Percentiles rank a stretch among this genome's conserved stretches.
These are phyloP conservation scores for Naja naja DNA, from an alignment of 2,113 vertebrate species.

Conservation along the genomic window DNA sequence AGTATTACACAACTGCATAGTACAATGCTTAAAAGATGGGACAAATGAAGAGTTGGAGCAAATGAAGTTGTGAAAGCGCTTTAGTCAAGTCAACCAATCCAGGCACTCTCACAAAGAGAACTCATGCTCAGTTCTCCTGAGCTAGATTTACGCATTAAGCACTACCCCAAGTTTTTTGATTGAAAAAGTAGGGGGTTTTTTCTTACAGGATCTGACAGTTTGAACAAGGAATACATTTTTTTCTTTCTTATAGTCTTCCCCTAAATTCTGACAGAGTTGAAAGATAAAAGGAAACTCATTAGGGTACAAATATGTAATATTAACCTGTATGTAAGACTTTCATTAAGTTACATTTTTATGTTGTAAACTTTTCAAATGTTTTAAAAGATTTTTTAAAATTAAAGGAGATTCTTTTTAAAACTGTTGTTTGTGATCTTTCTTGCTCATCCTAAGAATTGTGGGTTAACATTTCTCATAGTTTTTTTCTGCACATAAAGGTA, in stretches of 20 bases:
- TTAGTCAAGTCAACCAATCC: not conserved
- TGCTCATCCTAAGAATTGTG: not conserved
- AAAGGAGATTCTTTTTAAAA: constrained; percentile 72
- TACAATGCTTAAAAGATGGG: not conserved
- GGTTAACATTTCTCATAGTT: not conserved
- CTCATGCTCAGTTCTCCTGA: not conserved
- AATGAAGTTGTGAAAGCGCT: not conserved
- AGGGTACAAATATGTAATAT: constrained; percentile 76
- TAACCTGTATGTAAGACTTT: constrained; percentile 68
- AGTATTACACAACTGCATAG: not conserved
- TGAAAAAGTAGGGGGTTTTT: not conserved
- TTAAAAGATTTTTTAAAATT: constrained; percentile 71
- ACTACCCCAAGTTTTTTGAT: not conserved
- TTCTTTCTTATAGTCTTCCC: not conserved
- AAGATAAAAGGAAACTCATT: constrained; percentile 31
- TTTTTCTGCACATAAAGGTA: constrained; percentile 38
- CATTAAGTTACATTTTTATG: constrained; percentile 70
- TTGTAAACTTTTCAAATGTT: constrained; percentile 67
- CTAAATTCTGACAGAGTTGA: constrained; percentile 12
- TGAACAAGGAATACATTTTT: constrained; percentile 13
- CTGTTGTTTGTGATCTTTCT: not conserved
- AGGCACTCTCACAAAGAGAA: not conserved
- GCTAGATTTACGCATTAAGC: not conserved
- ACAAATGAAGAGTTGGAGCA: not conserved
- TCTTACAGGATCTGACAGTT: not conserved